Base-by-base conservation (phyloP, 2,888 invertebrate species). In the Caenorhabditis angaria region DNA sequence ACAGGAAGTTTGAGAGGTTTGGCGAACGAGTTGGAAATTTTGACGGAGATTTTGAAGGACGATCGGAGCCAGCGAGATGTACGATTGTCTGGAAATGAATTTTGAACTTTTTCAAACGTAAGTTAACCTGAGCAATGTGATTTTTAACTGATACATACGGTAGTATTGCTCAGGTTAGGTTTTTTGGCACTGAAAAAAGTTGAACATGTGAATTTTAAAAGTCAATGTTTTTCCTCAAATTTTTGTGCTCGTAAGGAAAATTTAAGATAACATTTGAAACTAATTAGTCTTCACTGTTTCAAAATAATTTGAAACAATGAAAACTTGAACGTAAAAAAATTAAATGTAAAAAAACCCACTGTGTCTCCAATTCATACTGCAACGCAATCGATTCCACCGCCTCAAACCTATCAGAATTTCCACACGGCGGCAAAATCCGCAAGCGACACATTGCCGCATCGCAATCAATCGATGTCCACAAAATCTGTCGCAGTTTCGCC, bases 291-390 rank as follows among this genome's bases (percentile, higher is more conserved):
- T 5, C 18, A 14, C 18, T 41, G 6, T 14, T 41, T 41, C 41
- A 41, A 32, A 8, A 32, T 32, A 8, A 5, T 8, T 10, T 8
- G 32, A 32, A 32, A 32, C 10, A 10, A 32, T 8, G 6, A 8
- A 10, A 32, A 32, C 32, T 10, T 32, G 5, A 32, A 10, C 10
- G 5, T 10, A 5, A 8, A 10, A 32, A 10, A 10, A 5, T 32
- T 8, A 32, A 32, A 8, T 32, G 6, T 32, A 24, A 50, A 6
- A 24, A 12, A 27, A 25, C 14, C 28, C 25, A 65, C 70, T 25
- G 61, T 10, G 70, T 70, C 3, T n/a, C 32, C 14, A 71, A 62
- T 0, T 27, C 58, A 29, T 71, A 71, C 29, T 71, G 71, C 28
- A 71, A 24, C 2, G 71, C 57, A 22, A 57, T 22, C 18, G n/a